A percentile compares a stretch with the other conserved stretches of the same genome.
These are phyloP conservation scores for Microtus oregoni DNA, from an alignment of 2,113 vertebrate species.

Conservation along the genomic window DNA sequence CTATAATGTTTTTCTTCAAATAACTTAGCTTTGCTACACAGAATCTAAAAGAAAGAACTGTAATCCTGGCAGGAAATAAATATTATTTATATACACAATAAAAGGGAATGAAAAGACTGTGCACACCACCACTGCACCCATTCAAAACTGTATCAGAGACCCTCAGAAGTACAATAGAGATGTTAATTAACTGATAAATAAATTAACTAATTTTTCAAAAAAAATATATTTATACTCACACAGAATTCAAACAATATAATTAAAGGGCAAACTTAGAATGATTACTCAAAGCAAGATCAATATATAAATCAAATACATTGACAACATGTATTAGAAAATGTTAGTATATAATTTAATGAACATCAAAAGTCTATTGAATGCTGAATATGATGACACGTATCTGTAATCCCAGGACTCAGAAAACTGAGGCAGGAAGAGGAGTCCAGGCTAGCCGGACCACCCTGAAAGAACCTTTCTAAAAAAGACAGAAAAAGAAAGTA, in stretches of 20 bases:
- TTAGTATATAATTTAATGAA: neutral
- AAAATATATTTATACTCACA: neutral
- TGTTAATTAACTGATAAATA: neutral
- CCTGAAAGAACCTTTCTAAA: neutral
- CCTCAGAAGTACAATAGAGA: neutral
- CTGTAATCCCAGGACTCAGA: neutral
- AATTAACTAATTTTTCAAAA: neutral
- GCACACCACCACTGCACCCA: neutral
- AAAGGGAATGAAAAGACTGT: neutral
- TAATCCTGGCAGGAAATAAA: neutral
- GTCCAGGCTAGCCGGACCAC: neutral
- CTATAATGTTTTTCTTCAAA: neutral
- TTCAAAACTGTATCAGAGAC: neutral
- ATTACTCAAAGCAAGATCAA: neutral
- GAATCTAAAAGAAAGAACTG: neutral
- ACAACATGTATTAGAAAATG: neutral
- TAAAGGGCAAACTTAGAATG: neutral
- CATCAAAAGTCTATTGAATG: neutral
- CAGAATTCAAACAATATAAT: neutral
- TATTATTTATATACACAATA: neutral
- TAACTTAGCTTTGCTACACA: neutral
- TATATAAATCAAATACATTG: slow-evolving; percentile 12
- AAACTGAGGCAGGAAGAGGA: neutral
- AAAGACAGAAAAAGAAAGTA: too few relatives aligned
- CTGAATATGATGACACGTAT: neutral